Evolutionary conservation across 2,888 invertebrate genomes (phyloP).

Genomic region (Lasius fuliginosus): DNA sequence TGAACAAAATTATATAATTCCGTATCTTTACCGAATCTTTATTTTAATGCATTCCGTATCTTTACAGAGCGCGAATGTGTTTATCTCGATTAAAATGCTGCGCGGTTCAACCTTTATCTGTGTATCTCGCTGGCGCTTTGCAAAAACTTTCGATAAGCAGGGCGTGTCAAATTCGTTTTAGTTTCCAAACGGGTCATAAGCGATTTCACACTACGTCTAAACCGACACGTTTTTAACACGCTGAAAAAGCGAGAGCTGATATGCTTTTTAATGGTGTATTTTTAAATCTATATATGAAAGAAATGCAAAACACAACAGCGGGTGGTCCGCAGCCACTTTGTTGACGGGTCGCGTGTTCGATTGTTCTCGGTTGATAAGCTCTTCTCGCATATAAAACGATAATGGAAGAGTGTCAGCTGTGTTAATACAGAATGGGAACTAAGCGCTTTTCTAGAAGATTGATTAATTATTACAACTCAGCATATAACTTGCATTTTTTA

Average conservation of each 20-base stretch:
- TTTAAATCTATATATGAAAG: slow-evolving; percentile 30
- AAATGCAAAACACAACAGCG: slow-evolving; percentile 30
- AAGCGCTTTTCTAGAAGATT: slow-evolving; percentile 15
- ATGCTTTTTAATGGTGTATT: slow-evolving; percentile 22
- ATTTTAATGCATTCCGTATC: not conserved
- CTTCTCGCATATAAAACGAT: slow-evolving; percentile 38
- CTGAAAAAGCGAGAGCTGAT: slow-evolving; percentile 39
- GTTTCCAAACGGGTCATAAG: slow-evolving; percentile 39
- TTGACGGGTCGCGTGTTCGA: slow-evolving; percentile 44
- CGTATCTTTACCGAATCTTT: not conserved
- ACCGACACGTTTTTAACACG: slow-evolving; percentile 37
- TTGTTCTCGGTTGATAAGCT: slow-evolving; percentile 36
- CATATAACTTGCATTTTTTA: slow-evolving; percentile 24
- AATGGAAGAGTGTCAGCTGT: slow-evolving; percentile 33
- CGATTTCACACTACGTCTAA: slow-evolving; percentile 47
- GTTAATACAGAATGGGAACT: slow-evolving; percentile 31
- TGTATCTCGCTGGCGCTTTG: slow-evolving; percentile 5
- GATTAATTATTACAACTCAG: slow-evolving; percentile 51
- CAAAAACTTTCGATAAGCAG: slow-evolving; percentile 19
- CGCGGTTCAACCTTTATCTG: slow-evolving; percentile 4
- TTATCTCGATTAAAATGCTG: not conserved
- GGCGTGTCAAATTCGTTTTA: slow-evolving; percentile 43
- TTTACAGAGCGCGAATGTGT: not conserved
- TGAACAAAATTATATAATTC: not conserved
- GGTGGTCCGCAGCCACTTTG: slow-evolving; percentile 41